Conservation (phyloP, 2,888 invertebrate genomes). For the Anthrax anthrax region DNA sequence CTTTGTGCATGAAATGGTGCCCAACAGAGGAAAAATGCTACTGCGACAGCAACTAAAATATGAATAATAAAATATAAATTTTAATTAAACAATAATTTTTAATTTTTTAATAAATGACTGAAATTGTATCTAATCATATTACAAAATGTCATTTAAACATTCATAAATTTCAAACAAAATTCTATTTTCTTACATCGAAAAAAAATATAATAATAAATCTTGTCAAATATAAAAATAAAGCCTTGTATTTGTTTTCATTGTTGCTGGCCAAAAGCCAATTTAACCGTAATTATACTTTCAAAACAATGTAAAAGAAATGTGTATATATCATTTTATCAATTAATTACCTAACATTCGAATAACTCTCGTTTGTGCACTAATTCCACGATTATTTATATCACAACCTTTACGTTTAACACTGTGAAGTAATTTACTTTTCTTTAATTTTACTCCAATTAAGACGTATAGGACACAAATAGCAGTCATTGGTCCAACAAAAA, state of each 20-base stretch:
- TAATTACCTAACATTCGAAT: slow-evolving; percentile 67
- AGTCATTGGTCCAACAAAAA: slow-evolving; percentile 79
- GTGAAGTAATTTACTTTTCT: slow-evolving; percentile 47
- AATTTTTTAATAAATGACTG: background rate
- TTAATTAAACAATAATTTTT: background rate
- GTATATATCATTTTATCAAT: too few species aligned
- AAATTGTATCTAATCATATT: background rate
- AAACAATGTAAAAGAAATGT: too few species aligned
- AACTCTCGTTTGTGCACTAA: slow-evolving; percentile 47
- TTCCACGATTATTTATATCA: slow-evolving; percentile 37
- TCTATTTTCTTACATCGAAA: too few species aligned
- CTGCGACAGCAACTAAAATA: slow-evolving; percentile 65
- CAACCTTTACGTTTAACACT: slow-evolving; percentile 39
- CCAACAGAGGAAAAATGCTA: slow-evolving; percentile 74
- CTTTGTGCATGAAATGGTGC: slow-evolving; percentile 88
- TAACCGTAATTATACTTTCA: too few species aligned
- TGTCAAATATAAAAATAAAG: too few species aligned
- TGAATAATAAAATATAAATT: slow-evolving; percentile 2
- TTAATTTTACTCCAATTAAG: slow-evolving; percentile 56
- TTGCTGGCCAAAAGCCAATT: too few species aligned
- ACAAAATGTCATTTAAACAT: too few species aligned
- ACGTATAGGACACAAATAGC: slow-evolving; percentile 70
- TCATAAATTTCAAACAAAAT: too few species aligned
- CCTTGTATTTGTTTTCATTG: too few species aligned
- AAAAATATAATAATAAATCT: too few species aligned